A percentile compares a stretch with the other conserved stretches of the same genome.
These are phyloP conservation scores for Atta cephalotes DNA, from an alignment of 1,140 invertebrate species.

Conservation along the genomic window DNA sequence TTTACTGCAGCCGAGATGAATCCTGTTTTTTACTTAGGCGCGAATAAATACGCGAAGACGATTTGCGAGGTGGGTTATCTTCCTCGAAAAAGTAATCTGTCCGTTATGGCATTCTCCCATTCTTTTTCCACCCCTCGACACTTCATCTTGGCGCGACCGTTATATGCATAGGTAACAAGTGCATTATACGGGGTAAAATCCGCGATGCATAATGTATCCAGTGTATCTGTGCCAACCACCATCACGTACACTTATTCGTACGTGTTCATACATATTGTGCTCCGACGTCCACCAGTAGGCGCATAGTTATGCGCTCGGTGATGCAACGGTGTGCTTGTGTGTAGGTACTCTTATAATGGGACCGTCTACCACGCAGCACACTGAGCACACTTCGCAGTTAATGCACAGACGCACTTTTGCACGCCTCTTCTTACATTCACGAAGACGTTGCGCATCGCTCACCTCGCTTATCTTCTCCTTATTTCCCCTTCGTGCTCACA, in stretches of 20 bases:
- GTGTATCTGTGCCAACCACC: constrained; percentile 72
- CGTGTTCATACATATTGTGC: constrained; percentile 54
- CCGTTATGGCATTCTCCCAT: constrained; percentile 43
- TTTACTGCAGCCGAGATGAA: constrained; percentile 44
- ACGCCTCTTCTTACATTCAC: constrained; percentile 65
- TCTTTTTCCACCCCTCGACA: constrained; percentile 55
- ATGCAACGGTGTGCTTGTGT: neutral
- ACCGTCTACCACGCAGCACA: constrained; percentile 36
- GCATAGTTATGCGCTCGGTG: neutral
- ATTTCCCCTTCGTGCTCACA: constrained; percentile 52
- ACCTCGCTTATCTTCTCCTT: constrained; percentile 30
- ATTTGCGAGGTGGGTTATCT: constrained; percentile 40
- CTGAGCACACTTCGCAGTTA: constrained; percentile 41
- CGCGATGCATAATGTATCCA: constrained; percentile 80
- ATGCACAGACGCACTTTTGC: constrained; percentile 72
- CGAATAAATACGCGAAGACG: constrained; percentile 35
- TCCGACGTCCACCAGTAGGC: neutral
- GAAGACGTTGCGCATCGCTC: constrained; percentile 49
- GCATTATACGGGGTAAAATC: constrained; percentile 81
- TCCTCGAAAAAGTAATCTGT: constrained; percentile 60
- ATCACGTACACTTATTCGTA: constrained; percentile 57
- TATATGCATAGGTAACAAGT: constrained; percentile 80
- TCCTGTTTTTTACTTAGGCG: constrained; percentile 54
- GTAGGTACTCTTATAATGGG: constrained; percentile 40
- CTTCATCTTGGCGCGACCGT: constrained; percentile 53